Evolutionary conservation across 2,113 vertebrate species (phyloP).

Genomic region (Sialia sialis): DNA sequence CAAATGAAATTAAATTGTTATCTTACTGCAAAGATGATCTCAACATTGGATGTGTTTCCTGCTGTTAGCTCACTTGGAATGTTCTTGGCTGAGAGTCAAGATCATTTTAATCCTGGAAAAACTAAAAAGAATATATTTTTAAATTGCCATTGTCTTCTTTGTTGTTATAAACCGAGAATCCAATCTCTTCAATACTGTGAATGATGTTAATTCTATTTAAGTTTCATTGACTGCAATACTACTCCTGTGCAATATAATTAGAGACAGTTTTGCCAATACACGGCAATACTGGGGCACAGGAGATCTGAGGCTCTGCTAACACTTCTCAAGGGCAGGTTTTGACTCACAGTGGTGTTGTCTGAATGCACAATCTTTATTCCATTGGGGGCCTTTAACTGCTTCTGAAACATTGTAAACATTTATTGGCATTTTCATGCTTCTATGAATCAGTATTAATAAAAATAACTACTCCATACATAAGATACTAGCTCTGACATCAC

Average conservation of each 20-base stretch:
- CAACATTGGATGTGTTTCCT: conserved; percentile 50
- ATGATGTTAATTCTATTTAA: not conserved
- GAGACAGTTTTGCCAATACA: not conserved
- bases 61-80: conserved; percentile 56
- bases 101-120: conserved; percentile 21
- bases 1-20: conserved; percentile 48
- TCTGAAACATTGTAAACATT: not conserved
- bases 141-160: conserved; percentile 46
- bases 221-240: not conserved
- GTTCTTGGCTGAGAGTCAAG: conserved; percentile 60
- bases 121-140: not conserved
- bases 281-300: not conserved
- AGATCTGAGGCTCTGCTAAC: not conserved
- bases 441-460: not conserved
- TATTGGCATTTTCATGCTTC: not conserved
- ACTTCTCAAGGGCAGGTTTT: not conserved
- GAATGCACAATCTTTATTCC: not conserved
- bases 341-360: not conserved
- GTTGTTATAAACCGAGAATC: conserved; percentile 19
- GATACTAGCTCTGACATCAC: not conserved
- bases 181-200: not conserved
- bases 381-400: not conserved
- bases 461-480: not conserved
- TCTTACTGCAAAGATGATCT: conserved; percentile 38
- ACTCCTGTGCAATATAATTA: not conserved